Evolutionary conservation across 2,888 invertebrate species (phyloP).

Genomic region (Agonopterix alstromeriana): DNA sequence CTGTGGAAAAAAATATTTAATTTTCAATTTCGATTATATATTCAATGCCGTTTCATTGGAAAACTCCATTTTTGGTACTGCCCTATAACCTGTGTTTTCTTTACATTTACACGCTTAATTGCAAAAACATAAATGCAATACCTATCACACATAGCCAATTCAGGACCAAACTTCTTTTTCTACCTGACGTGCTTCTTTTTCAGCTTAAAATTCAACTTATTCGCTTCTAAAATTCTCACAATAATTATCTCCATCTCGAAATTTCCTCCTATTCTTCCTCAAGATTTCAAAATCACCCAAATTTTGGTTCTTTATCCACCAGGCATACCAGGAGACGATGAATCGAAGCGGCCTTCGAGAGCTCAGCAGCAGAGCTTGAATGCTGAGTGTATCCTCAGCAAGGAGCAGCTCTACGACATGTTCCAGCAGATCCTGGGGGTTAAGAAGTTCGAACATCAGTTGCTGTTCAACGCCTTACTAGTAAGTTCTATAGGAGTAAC

Average conservation of each 20-base stretch:
- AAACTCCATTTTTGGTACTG: too few relatives aligned
- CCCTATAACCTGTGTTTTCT: too few relatives aligned
- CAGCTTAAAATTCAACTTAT: too few relatives aligned
- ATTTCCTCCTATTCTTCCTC: background rate
- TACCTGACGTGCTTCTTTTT: too few relatives aligned
- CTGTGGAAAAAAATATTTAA: too few relatives aligned
- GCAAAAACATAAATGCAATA: too few relatives aligned
- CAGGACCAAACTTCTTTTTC: too few relatives aligned
- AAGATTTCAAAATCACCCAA: background rate
- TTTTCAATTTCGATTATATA: too few relatives aligned
- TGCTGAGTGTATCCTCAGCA: constrained; percentile 96
- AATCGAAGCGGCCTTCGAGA: constrained; percentile 89
- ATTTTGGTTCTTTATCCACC: constrained; percentile 8
- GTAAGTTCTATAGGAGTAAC: constrained; percentile 26
- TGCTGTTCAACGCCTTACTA: constrained; percentile 96
- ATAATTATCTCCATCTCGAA: background rate
- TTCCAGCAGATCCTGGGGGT: constrained; percentile 99
- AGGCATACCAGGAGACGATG: constrained; percentile 87
- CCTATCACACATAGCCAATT: too few relatives aligned
- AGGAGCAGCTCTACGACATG: constrained; percentile 99
- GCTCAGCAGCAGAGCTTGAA: constrained; percentile 93
- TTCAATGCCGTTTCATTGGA: too few relatives aligned
- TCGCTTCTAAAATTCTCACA: too few relatives aligned
- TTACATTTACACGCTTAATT: too few relatives aligned
- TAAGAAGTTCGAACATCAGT: constrained; percentile 99